Conservation (phyloP, 2,113 vertebrate species). For the Platysteira castanea region DNA sequence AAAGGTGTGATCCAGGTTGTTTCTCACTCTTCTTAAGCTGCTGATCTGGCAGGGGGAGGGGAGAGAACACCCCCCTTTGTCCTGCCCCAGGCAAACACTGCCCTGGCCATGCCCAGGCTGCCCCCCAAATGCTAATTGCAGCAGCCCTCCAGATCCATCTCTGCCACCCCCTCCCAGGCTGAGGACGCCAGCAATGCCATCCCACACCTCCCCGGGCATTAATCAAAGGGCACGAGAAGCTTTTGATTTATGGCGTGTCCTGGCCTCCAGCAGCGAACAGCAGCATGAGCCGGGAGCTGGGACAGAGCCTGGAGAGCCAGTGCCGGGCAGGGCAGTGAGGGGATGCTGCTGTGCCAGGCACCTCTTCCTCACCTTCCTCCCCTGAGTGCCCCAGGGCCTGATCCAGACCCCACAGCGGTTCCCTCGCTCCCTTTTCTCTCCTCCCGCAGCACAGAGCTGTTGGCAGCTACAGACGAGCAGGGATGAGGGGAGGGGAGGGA, state of each 20-base stretch:
- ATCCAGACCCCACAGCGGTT: fast-evolving
- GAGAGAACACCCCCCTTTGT: background rate
- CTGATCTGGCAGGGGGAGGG: background rate
- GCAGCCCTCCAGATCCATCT: background rate
- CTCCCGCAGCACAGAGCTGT: background rate
- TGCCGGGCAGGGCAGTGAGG: fast-evolving
- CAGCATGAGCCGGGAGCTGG: fast-evolving
- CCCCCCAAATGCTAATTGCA: fast-evolving
- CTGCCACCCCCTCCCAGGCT: background rate
- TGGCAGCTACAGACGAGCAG: background rate
- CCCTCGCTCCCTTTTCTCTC: background rate
- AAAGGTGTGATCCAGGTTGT: fast-evolving
- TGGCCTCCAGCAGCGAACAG: background rate
- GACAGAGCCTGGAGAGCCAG: background rate
- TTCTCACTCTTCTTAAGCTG: background rate
- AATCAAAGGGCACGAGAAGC: background rate
- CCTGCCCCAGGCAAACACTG: background rate
- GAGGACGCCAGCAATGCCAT: background rate
- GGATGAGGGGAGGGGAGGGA: fast-evolving
- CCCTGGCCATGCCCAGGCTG: fast-evolving
- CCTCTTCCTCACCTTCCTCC: background rate
- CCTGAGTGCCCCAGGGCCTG: background rate
- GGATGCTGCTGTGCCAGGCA: background rate
- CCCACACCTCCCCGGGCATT: fast-evolving
- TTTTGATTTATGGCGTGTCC: background rate